Base-by-base conservation (phyloP, 2,113 vertebrate species). In the Datnioides undecimradiatus region DNA sequence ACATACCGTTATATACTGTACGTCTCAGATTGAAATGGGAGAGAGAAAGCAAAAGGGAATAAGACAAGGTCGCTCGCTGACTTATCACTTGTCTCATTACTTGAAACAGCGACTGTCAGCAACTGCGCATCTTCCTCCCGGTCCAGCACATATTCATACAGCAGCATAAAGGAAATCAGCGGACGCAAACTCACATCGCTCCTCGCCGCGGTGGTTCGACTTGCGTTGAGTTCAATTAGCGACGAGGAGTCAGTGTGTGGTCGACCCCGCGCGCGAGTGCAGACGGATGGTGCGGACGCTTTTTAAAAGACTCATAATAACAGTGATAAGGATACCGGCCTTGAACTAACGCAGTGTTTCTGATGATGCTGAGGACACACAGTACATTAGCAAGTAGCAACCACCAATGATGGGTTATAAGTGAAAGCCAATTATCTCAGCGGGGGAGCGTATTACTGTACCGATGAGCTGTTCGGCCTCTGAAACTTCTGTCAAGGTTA, bases 41-140 rank as follows among this genome's bases (percentile, higher is more conserved):
- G 77, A 64, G 78, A 38, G 64, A 68, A 75, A 72, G 79, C 68
- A 81, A 85, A 86, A 88, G 80, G 78, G 82, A 89, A 65, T 76
- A 74, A 82, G 83, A 84, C 80, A 83, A 88, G 84, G 87, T 87
- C 76, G 80, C 82, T 54, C 60, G 89, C 85, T 88, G 88, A 88
- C 85, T 90, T 90, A 85, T 90, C 85, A 85, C 84, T 84, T 67
- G 89, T 89, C 90, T 88, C 83, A 89, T 90, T 84, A 92, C 72
- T 82, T 73, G 77, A 91, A 92, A 89, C 74, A 84, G 79, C 59
- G 55, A 73, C 84, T 80, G 88, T 87, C 90, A 88, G 88, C 87
- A 87, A 40, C 63, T 58, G 82, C 21, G 84, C 80, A 41, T 84
- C 86, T 86, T 86, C 54, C 75, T 79, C 83, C 55, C 69, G 87